These are phyloP conservation scores for Hetaerina americana DNA, from an alignment of 1,140 invertebrate species.

Conservation along the genomic window DNA sequence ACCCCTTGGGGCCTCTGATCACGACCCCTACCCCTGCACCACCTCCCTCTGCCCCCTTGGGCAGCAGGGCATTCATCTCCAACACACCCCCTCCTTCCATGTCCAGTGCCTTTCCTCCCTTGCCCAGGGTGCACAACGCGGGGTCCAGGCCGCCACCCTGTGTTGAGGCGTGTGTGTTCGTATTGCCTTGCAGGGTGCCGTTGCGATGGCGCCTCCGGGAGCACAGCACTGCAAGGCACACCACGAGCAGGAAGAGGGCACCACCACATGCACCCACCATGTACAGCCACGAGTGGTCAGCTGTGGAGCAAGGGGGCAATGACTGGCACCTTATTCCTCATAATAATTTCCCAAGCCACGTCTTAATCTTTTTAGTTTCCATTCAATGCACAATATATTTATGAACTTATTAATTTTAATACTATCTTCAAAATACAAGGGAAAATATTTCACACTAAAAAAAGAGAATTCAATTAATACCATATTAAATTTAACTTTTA, in stretches of 20 bases:
- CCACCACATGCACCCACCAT: conserved; percentile 36
- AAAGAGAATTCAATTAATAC: too few relatives aligned
- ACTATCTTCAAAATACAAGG: too few relatives aligned
- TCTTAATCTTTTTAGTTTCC: too few relatives aligned
- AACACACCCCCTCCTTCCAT: conserved; percentile 12
- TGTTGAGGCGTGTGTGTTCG: conserved; percentile 23
- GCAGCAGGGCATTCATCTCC: conserved; percentile 62
- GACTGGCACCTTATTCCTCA: too few relatives aligned
- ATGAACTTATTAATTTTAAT: too few relatives aligned
- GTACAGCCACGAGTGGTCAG: conserved; percentile 41
- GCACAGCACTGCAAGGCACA: conserved; percentile 32
- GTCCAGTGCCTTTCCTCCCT: conserved; percentile 15
- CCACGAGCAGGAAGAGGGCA: conserved; percentile 29
- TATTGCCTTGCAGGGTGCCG: conserved; percentile 14
- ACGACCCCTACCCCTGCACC: too few relatives aligned
- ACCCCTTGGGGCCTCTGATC: too few relatives aligned
- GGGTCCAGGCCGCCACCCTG: conserved; percentile 16
- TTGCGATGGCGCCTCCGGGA: conserved; percentile 19
- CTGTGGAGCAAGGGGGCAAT: conserved; percentile 25
- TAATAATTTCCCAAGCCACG: too few relatives aligned
- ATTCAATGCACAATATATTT: too few relatives aligned
- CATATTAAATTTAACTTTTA: too few relatives aligned
- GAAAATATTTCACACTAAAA: too few relatives aligned
- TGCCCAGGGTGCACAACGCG: conserved; percentile 12
- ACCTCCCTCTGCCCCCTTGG: conserved; percentile 35